Evolutionary conservation across 2,888 invertebrate species (phyloP).

Genomic region (Scaptodrosophila latifasciaeformis): DNA sequence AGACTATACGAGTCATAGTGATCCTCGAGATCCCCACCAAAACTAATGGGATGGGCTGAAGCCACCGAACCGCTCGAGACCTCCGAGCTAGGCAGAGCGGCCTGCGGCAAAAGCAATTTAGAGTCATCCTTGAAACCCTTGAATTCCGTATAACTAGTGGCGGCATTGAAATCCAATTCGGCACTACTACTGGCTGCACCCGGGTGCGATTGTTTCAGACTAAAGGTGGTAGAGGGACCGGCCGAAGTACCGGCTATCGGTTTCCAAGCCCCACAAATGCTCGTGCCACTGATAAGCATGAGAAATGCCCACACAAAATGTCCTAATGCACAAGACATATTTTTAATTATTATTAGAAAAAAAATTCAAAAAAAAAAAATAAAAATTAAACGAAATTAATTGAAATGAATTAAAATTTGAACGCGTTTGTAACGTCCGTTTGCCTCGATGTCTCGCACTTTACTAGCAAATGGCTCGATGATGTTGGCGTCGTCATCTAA

Average conservation of each 20-base stretch:
- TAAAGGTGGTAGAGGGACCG: conserved; percentile 53
- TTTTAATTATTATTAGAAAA: too few species aligned
- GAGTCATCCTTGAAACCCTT: conserved; percentile 24
- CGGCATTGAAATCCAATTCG: conserved; percentile 27
- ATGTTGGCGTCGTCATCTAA: conserved; percentile 39
- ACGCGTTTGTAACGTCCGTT: conserved; percentile 55
- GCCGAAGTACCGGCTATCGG: conserved; percentile 37
- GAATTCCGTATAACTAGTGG: conserved; percentile 47
- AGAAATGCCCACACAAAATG: not conserved
- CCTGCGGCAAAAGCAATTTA: conserved; percentile 31
- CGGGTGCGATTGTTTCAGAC: conserved; percentile 72
- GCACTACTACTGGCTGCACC: conserved; percentile 58
- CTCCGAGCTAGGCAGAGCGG: conserved; percentile 10
- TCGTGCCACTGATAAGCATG: not conserved
- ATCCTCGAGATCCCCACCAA: conserved; percentile 41
- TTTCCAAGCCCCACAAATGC: conserved; percentile 45
- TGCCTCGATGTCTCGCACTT: conserved; percentile 62
- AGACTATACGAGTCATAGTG: conserved; percentile 58
- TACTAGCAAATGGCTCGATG: conserved; percentile 26
- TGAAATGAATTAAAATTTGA: conserved; percentile 5
- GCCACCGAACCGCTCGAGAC: not conserved
- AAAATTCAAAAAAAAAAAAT: not conserved
- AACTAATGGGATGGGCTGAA: conserved; percentile 27
- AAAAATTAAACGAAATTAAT: not conserved
- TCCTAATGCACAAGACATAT: not conserved